Evolutionary conservation across 2,888 invertebrate species (phyloP).

Genomic region (Pammene aurita): DNA sequence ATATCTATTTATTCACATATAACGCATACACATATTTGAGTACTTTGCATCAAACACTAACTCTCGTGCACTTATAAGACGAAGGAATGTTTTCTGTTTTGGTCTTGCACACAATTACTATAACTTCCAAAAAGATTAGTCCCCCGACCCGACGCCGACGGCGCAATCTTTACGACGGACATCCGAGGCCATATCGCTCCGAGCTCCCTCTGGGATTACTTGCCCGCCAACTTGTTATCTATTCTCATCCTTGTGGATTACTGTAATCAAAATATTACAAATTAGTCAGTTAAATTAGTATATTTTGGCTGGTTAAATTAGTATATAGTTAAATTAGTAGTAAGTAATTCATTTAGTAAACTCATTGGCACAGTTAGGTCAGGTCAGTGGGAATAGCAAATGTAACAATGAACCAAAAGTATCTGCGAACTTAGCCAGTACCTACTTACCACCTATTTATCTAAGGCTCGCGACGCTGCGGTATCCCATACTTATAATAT

Average conservation of each 20-base stretch:
- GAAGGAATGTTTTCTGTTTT: slow-evolving; percentile 12
- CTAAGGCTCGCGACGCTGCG: too few species aligned
- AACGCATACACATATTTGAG: too few species aligned
- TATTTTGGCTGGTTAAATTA: neutral
- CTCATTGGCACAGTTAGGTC: too few species aligned
- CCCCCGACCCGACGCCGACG: too few species aligned
- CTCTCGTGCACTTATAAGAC: slow-evolving; percentile 2
- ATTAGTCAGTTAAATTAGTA: neutral
- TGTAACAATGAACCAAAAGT: too few species aligned
- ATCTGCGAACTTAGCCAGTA: too few species aligned
- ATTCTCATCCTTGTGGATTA: neutral
- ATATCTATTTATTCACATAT: too few species aligned
- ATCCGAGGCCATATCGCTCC: slow-evolving; percentile 9
- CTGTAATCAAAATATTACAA: slow-evolving; percentile 8
- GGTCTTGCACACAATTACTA: slow-evolving; percentile 27
- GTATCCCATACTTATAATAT: too few species aligned
- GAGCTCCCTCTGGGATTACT: slow-evolving; percentile 23
- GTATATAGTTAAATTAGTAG: too few species aligned
- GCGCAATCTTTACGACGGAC: slow-evolving; percentile 30
- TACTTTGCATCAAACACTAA: neutral
- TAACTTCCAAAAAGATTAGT: slow-evolving; percentile 30
- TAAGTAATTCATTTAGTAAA: too few species aligned
- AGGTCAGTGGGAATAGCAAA: too few species aligned
- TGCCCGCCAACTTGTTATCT: slow-evolving; percentile 19
- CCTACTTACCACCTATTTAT: too few species aligned